These are phyloP conservation scores for Setophaga kirtlandii DNA, from an alignment of 2,113 vertebrate species.

Conservation along the genomic window DNA sequence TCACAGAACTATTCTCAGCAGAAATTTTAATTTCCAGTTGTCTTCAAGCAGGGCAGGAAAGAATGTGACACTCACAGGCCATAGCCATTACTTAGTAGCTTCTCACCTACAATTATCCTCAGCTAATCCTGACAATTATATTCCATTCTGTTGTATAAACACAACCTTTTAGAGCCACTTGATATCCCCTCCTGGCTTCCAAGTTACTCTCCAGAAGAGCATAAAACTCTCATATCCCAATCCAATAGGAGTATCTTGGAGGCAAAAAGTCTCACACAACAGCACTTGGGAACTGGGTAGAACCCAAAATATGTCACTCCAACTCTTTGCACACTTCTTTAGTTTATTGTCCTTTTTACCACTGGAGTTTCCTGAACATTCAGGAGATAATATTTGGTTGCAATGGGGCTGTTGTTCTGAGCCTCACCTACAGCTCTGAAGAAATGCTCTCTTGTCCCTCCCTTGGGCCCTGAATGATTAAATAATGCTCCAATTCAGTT, in stretches of 20 bases:
- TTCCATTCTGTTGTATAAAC: neutral
- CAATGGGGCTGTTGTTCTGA: neutral
- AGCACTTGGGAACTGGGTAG: neutral
- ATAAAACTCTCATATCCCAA: neutral
- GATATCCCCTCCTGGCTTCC: neutral
- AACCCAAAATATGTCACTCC: neutral
- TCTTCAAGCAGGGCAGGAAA: neutral
- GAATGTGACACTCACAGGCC: neutral
- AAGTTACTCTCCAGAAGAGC: neutral
- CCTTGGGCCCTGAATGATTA: neutral
- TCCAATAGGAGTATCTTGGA: neutral
- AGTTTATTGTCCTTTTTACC: neutral
- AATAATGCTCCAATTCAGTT: neutral
- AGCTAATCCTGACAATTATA: neutral
- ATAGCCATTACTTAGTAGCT: neutral
- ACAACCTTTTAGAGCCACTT: neutral
- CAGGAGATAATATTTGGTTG: neutral
- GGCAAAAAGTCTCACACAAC: neutral
- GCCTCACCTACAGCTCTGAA: neutral
- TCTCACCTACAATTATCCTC: neutral
- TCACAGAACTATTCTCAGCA: neutral
- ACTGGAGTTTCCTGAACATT: neutral
- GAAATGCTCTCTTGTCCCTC: neutral
- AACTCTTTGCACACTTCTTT: neutral
- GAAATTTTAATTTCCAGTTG: neutral